A percentile compares a stretch with the other conserved stretches of the same genome.
Evolutionary conservation across 2,888 invertebrate species (phyloP).

Genomic region (Thereva unica): DNA sequence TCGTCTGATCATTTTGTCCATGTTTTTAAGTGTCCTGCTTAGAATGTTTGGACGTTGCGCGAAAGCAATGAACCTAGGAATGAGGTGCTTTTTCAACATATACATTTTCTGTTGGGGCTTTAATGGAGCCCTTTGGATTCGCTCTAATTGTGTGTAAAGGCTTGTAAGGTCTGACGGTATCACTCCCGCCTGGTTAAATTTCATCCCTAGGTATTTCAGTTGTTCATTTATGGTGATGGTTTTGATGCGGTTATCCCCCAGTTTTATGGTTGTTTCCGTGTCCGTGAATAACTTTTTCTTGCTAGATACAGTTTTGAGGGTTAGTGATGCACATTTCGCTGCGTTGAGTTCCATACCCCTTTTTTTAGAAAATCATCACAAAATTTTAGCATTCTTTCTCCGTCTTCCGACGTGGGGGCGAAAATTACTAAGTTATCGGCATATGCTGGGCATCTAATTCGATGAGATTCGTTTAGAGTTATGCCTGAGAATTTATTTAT

Average conservation of each 20-base stretch:
- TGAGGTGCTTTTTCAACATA: neutral
- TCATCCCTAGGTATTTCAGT: neutral
- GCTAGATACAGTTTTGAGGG: neutral
- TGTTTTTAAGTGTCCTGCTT: neutral
- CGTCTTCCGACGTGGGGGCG: neutral
- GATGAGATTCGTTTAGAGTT: no score
- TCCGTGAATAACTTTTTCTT: constrained; percentile 2
- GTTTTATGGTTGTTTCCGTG: neutral
- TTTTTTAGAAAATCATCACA: neutral
- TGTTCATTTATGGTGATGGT: neutral
- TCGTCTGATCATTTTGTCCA: constrained; percentile 5
- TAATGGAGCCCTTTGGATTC: neutral
- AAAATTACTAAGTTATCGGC: neutral
- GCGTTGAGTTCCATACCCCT: neutral
- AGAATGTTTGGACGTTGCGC: neutral
- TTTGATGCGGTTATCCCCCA: neutral
- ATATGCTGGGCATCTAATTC: no score
- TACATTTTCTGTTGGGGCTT: constrained; percentile 21
- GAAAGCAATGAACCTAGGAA: neutral
- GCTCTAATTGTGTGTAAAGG: neutral
- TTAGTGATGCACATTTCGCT: neutral
- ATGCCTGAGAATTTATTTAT: no score
- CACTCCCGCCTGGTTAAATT: neutral
- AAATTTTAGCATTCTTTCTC: neutral
- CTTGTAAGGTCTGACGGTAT: neutral